Conservation (phyloP, 2,888 invertebrate genomes). For the Cynaeus angustus region DNA sequence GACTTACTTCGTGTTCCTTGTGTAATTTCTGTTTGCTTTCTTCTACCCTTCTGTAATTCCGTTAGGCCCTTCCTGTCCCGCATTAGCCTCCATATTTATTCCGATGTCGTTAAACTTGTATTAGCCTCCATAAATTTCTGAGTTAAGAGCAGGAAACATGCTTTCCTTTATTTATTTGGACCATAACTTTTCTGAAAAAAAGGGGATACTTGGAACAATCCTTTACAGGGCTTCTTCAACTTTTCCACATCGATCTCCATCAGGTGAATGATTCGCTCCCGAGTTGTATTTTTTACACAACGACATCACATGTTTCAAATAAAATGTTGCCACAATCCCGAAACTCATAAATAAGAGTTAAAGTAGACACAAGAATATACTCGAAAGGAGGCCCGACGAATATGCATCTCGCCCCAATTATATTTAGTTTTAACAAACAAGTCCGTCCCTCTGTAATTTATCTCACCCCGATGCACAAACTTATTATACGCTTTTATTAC, state of each 20-base stretch:
- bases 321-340: slow-evolving; percentile 38
- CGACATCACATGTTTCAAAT: slow-evolving; percentile 34
- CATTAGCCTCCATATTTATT: slow-evolving; percentile 34
- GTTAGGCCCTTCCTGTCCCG: slow-evolving; percentile 5
- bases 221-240: slow-evolving; percentile 17
- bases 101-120: slow-evolving; percentile 33
- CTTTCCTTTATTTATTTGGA: slow-evolving; percentile 34
- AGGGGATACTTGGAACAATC: slow-evolving; percentile 14
- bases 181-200: slow-evolving; percentile 20
- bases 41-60: slow-evolving; percentile 2
- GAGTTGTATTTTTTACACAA: slow-evolving; percentile 37
- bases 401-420: slow-evolving; percentile 4
- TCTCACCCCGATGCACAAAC: slow-evolving; percentile 33
- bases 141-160: slow-evolving; percentile 35
- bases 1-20: too few species aligned
- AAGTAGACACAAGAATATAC: slow-evolving; percentile 40
- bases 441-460: slow-evolving; percentile 28
- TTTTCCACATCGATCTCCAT: slow-evolving; percentile 34
- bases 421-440: slow-evolving; percentile 32
- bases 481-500: slow-evolving; percentile 44
- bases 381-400: slow-evolving; percentile 12
- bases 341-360: slow-evolving; percentile 46
- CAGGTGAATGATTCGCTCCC: slow-evolving; percentile 25
- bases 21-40: too few species aligned
- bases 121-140: slow-evolving; percentile 35